Conservation (phyloP, 2,113 vertebrate species). For the Poecile atricapillus region DNA sequence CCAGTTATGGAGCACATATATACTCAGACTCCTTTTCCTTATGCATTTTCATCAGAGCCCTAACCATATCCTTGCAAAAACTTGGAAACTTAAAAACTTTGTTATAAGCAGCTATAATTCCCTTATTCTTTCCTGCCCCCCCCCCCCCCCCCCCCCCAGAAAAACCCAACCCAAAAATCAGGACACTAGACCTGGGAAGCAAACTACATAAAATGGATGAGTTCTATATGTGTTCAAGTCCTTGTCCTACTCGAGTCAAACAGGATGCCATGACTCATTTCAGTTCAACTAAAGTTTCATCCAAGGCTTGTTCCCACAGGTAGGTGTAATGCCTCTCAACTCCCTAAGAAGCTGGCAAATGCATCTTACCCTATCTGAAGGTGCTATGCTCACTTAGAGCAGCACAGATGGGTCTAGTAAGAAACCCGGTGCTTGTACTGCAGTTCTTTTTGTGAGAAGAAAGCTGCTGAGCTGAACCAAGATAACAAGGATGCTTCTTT, state of each 20-base stretch:
- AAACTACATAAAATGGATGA: not conserved
- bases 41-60: not conserved
- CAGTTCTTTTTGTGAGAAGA: not conserved
- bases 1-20: not conserved
- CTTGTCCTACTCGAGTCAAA: not conserved
- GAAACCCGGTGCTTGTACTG: not conserved
- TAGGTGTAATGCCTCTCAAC: not conserved
- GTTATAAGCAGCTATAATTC: not conserved
- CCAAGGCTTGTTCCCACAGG: not conserved
- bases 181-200: not conserved
- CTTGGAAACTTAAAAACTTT: not conserved
- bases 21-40: not conserved
- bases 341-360: not conserved
- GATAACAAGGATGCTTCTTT: not conserved
- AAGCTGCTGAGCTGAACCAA: not conserved
- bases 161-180: not conserved
- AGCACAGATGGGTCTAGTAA: not conserved
- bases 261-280: not conserved
- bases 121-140: rapidly evolving
- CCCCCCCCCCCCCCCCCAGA: too few relatives aligned
- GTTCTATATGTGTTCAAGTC: not conserved
- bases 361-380: not conserved
- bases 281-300: not conserved
- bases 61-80: not conserved
- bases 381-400: not conserved